Evolutionary conservation across 2,888 invertebrate species (phyloP).

Genomic region (Nemotelus nigrinus): DNA sequence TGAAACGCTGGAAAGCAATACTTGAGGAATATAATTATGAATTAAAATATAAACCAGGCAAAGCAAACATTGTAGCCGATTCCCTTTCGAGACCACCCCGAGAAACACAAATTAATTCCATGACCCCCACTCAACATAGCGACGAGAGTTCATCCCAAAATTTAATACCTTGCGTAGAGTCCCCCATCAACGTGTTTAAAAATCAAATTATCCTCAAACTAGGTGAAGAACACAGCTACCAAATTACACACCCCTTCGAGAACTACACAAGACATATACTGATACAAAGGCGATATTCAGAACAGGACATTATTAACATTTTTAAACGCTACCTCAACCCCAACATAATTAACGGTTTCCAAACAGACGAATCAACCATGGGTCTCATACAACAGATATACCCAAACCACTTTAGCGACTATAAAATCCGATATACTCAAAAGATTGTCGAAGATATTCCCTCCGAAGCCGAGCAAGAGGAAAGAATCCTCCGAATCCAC

Average conservation of each 20-base stretch:
- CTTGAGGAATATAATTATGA: constrained; percentile 41
- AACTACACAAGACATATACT: neutral
- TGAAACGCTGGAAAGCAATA: neutral
- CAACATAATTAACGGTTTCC: constrained; percentile 3
- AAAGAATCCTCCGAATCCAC: constrained; percentile 46
- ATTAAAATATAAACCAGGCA: constrained; percentile 43
- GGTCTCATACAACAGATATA: constrained; percentile 14
- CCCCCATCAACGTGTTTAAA: constrained; percentile 21
- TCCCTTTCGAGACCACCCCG: constrained; percentile 8
- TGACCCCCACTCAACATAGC: constrained; percentile 35
- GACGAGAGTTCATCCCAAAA: constrained; percentile 34
- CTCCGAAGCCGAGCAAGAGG: constrained; percentile 40
- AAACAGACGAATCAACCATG: constrained; percentile 2
- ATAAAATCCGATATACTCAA: neutral
- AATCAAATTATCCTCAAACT: neutral
- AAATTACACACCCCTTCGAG: neutral
- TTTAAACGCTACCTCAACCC: constrained; percentile 27
- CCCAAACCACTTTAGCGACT: neutral
- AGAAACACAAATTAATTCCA: constrained; percentile 26
- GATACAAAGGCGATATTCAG: neutral
- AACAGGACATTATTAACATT: neutral
- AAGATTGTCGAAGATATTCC: constrained; percentile 45
- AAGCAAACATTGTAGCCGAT: constrained; percentile 41
- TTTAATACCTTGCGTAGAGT: constrained; percentile 35
- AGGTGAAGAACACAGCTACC: neutral